Evolutionary conservation across 2,797 vertebrate genomes (phyloP).

Genomic region (Tenualosa thibaudeaui): DNA sequence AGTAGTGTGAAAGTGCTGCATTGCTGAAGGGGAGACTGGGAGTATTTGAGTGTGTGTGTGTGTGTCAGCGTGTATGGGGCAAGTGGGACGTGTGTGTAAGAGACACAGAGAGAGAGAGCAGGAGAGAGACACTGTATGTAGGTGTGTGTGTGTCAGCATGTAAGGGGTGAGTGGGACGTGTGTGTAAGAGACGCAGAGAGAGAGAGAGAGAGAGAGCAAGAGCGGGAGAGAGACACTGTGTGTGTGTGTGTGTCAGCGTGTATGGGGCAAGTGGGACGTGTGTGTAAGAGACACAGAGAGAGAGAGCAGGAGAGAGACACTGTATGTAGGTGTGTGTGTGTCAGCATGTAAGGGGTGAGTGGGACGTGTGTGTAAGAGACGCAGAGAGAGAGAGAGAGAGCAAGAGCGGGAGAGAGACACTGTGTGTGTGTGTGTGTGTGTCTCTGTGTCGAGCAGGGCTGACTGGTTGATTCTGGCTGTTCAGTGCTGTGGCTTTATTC

Average conservation of each 20-base stretch:
- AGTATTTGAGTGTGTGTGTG: constrained; percentile 3
- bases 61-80: not conserved
- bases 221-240: not conserved
- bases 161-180: not conserved
- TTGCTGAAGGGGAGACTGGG: not conserved
- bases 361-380: not conserved
- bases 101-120: not conserved
- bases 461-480: constrained; percentile 8
- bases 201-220: no score
- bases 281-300: no score
- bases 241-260: not conserved
- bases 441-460: not conserved
- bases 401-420: not conserved
- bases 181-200: not conserved
- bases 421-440: not conserved
- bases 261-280: not conserved
- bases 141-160: not conserved
- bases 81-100: no score
- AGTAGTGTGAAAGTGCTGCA: not conserved
- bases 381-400: no score
- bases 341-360: not conserved
- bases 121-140: not conserved
- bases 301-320: not conserved
- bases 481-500: not conserved
- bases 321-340: not conserved